phyloP scores from a whole-genome alignment of 2,888 invertebrate genomes.

The Phyllotreta cruciferae region DNA sequence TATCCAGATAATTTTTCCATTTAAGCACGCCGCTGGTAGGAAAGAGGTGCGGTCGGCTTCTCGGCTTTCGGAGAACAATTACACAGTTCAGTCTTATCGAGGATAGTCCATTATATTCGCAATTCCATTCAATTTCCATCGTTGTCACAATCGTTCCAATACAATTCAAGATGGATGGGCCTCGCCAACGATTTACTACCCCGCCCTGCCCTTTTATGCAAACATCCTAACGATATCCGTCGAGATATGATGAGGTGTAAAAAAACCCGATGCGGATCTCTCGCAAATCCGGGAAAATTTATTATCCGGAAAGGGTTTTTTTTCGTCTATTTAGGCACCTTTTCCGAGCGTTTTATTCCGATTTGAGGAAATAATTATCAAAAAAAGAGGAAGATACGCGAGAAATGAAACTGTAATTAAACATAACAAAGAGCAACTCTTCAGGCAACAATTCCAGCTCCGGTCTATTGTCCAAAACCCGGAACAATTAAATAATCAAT shows the following conservation, averaged over 20 bases:
- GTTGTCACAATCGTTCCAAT: slow-evolving; percentile 56
- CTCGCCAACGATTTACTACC: slow-evolving; percentile 47
- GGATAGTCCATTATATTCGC: slow-evolving; percentile 52
- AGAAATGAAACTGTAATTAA: too few species aligned
- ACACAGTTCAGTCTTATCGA: slow-evolving; percentile 55
- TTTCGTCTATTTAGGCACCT: too few species aligned
- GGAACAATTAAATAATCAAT: too few species aligned
- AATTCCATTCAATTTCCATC: slow-evolving; percentile 52
- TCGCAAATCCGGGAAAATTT: too few species aligned
- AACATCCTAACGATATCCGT: slow-evolving; percentile 53
- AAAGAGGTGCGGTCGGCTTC: slow-evolving; percentile 44
- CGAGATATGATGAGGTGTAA: slow-evolving; percentile 45
- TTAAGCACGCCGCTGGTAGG: slow-evolving; percentile 22
- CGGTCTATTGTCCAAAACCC: too few species aligned
- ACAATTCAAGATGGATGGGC: slow-evolving; percentile 56
- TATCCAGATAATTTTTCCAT: background rate
- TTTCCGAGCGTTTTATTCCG: too few species aligned
- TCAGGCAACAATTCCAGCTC: too few species aligned
- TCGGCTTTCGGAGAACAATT: slow-evolving; percentile 50
- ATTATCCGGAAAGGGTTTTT: too few species aligned
- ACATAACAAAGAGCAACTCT: too few species aligned
- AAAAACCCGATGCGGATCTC: background rate
- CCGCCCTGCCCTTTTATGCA: slow-evolving; percentile 52
- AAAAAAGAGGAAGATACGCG: too few species aligned
- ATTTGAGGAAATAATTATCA: too few species aligned